Evolutionary conservation across 1,140 invertebrate genomes (phyloP).

Genomic region (Acromyrmex heyeri): DNA sequence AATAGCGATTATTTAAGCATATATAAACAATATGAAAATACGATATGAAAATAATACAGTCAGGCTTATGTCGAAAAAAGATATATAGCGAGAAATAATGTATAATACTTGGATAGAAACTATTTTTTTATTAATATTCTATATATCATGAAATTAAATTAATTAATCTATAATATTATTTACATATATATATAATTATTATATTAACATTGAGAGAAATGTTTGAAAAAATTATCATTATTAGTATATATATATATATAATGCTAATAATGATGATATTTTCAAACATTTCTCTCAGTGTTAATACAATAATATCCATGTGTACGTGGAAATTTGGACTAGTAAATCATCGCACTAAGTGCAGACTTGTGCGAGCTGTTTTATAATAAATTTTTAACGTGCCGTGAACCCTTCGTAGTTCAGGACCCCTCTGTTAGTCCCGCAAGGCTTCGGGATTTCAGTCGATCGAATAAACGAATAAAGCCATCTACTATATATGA

Average conservation of each 20-base stretch:
- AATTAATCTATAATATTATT: not conserved
- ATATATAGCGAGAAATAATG: not conserved
- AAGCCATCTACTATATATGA: conserved; percentile 69
- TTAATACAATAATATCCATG: not conserved
- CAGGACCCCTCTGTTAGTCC: conserved; percentile 74
- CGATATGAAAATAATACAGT: not conserved
- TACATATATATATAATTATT: no score
- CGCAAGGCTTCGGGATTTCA: conserved; percentile 73
- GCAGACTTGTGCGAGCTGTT: conserved; percentile 77
- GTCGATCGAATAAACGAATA: conserved; percentile 77
- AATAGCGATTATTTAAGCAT: not conserved
- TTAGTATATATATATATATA: no score
- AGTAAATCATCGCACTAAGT: conserved; percentile 70
- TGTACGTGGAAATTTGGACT: conserved; percentile 53
- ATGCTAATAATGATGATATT: not conserved
- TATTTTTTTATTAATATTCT: not conserved
- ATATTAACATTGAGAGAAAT: no score
- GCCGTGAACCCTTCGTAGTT: conserved; percentile 72
- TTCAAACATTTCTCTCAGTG: conserved; percentile 28
- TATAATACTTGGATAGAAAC: not conserved
- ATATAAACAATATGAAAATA: not conserved
- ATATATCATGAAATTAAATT: not conserved
- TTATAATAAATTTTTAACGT: conserved; percentile 77
- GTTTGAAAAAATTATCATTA: no score
- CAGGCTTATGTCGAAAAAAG: not conserved